Evolutionary conservation across 2,888 invertebrate species (phyloP).

Genomic region (Cryptocephalus moraei): DNA sequence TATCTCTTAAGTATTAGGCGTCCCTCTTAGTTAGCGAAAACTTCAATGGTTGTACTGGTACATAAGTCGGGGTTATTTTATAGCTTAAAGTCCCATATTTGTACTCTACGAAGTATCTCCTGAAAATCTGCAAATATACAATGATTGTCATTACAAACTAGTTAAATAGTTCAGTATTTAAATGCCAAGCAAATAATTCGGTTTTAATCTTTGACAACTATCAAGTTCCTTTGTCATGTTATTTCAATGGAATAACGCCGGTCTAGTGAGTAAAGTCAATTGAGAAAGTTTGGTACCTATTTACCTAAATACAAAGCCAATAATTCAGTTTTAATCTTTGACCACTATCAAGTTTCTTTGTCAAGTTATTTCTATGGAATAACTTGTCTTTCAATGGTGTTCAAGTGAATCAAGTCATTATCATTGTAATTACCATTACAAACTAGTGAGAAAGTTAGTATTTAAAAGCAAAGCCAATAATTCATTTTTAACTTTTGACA

Average conservation of each 20-base stretch:
- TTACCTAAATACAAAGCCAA: too few relatives aligned
- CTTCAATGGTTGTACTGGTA: slow-evolving; percentile 59
- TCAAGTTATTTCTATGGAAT: background rate
- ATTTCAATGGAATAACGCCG: background rate
- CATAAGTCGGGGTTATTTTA: slow-evolving; percentile 64
- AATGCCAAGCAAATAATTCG: too few relatives aligned
- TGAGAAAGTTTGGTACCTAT: too few relatives aligned
- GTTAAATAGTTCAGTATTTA: too few relatives aligned
- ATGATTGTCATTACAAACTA: too few relatives aligned
- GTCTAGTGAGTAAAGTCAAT: background rate
- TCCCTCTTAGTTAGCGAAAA: slow-evolving; percentile 45
- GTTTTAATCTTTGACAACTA: background rate
- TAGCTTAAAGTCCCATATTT: slow-evolving; percentile 55
- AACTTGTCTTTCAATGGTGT: too few relatives aligned
- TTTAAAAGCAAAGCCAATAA: too few relatives aligned
- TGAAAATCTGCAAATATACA: slow-evolving; percentile 52
- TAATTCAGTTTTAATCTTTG: too few relatives aligned
- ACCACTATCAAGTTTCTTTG: background rate
- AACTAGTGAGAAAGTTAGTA: too few relatives aligned
- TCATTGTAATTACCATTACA: too few relatives aligned
- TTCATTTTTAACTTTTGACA: background rate
- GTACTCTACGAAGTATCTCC: slow-evolving; percentile 60
- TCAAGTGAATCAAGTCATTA: background rate
- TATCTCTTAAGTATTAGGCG: background rate
- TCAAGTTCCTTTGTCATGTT: background rate